A percentile compares a stretch with the other conserved stretches of the same genome.
These are phyloP conservation scores for Drosophila subsilvestris DNA, from an alignment of 2,888 invertebrate genomes.

Conservation along the genomic window DNA sequence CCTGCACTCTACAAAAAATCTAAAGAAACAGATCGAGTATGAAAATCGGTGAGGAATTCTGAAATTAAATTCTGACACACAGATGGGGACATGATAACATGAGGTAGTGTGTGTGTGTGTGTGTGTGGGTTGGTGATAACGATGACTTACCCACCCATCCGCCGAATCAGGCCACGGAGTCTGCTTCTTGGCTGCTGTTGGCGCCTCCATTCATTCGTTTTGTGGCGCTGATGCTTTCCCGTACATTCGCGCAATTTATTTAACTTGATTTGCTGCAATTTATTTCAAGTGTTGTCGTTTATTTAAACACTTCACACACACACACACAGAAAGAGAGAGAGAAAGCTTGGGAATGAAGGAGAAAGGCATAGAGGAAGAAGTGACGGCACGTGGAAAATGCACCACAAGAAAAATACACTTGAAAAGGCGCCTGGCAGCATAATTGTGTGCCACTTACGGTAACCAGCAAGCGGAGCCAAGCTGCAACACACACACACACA, in stretches of 20 bases:
- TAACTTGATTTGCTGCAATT: constrained; percentile 81
- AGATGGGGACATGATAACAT: constrained; percentile 31
- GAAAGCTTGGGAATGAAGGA: background rate
- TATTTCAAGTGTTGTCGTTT: constrained; percentile 79
- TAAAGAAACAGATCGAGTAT: background rate
- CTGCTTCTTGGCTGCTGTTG: constrained; percentile 15
- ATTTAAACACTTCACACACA: constrained; percentile 69
- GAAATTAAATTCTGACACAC: constrained; percentile 18
- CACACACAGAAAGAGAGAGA: constrained; percentile 8
- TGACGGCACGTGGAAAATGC: constrained; percentile 54
- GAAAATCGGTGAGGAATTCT: background rate
- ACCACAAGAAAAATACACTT: constrained; percentile 59
- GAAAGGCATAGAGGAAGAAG: constrained; percentile 3
- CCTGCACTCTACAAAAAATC: background rate
- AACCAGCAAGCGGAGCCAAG: background rate
- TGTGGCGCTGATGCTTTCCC: constrained; percentile 57
- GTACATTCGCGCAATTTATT: constrained; percentile 76
- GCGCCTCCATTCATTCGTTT: constrained; percentile 42
- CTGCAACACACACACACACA: constrained; percentile 1
- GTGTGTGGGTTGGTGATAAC: constrained; percentile 29
- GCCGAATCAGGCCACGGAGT: background rate
- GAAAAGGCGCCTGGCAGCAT: constrained; percentile 48
- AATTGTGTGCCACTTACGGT: constrained; percentile 51
- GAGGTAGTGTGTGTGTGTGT: background rate
- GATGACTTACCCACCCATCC: background rate